Evolutionary conservation across 2,888 invertebrate species (phyloP).

Genomic region (Heliconius hortense): DNA sequence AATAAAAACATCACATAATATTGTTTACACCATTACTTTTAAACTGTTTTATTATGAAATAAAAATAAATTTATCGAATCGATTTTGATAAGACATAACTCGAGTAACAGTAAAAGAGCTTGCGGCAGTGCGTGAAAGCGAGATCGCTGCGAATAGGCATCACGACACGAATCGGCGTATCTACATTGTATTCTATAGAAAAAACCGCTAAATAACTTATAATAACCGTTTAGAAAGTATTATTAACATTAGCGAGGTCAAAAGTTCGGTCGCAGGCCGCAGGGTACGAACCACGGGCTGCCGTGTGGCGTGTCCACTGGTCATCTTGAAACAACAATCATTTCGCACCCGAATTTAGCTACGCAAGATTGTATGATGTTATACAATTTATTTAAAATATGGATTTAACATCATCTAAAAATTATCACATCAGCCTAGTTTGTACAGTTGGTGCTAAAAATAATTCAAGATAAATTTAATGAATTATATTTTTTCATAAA

Average conservation of each 20-base stretch:
- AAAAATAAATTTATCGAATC: constrained; percentile 11
- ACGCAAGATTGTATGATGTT: neutral
- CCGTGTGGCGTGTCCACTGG: constrained; percentile 35
- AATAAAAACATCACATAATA: neutral
- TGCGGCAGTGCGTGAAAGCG: constrained; percentile 52
- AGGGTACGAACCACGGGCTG: constrained; percentile 17
- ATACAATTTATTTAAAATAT: neutral
- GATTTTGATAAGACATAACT: constrained; percentile 18
- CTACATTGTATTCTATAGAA: constrained; percentile 39
- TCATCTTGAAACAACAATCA: constrained; percentile 4
- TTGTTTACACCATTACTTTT: neutral
- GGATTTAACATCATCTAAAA: neutral
- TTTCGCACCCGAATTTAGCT: constrained; percentile 13
- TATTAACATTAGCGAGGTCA: constrained; percentile 58
- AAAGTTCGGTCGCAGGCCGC: constrained; percentile 37
- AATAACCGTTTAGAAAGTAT: constrained; percentile 70
- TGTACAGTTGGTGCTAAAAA: neutral
- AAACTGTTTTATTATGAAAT: neutral
- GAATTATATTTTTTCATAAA: too few relatives aligned
- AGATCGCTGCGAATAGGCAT: constrained; percentile 54
- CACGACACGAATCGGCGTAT: constrained; percentile 54
- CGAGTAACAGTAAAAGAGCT: constrained; percentile 18
- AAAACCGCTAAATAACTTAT: constrained; percentile 50
- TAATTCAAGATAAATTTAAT: too few relatives aligned
- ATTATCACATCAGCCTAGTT: neutral